Conservation (phyloP, 2,113 vertebrate species). For the Damaliscus lunatus region DNA sequence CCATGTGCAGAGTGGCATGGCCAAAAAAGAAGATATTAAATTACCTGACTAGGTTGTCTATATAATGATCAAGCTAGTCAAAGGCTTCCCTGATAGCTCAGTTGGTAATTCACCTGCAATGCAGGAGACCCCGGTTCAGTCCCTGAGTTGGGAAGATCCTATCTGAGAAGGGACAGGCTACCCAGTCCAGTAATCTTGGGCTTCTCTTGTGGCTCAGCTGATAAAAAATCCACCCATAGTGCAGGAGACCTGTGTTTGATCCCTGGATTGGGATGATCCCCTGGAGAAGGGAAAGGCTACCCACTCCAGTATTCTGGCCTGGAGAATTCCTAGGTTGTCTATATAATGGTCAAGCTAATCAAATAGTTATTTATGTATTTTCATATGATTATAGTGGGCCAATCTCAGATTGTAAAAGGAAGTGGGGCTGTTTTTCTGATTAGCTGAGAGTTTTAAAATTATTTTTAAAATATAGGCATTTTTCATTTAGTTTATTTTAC, state of each 20-base stretch:
- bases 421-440: background rate
- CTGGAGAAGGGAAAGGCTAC: background rate
- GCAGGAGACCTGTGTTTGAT: background rate
- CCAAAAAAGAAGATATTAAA: background rate
- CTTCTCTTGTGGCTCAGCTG: background rate
- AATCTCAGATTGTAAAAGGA: background rate
- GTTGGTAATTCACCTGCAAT: background rate
- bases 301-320: background rate
- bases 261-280: background rate
- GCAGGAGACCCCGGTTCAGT: background rate
- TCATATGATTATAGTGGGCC: background rate
- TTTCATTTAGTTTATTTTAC: constrained; percentile 20
- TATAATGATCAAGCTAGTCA: background rate
- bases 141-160: background rate
- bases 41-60: background rate
- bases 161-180: background rate
- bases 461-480: background rate
- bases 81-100: background rate
- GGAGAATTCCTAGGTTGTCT: background rate
- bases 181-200: background rate
- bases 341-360: background rate
- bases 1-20: background rate
- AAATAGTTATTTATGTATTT: background rate
- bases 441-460: background rate
- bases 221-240: background rate